A percentile compares a stretch with the other conserved stretches of the same genome.
Conservation (phyloP, 1,140 invertebrate species). For the Drosophila bifasciata region DNA sequence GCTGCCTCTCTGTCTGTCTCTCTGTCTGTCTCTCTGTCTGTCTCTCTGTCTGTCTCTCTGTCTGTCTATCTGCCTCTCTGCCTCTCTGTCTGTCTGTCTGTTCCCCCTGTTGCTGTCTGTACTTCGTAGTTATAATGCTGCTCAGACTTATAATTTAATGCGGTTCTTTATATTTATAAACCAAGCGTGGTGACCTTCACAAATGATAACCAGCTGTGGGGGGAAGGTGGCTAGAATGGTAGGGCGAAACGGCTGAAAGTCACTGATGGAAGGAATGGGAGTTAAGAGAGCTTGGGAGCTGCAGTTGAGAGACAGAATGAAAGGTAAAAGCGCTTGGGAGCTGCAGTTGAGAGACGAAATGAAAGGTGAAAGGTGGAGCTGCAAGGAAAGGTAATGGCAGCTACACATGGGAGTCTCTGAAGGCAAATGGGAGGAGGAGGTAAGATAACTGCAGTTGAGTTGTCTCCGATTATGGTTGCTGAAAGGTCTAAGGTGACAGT, state of each 20-base stretch:
- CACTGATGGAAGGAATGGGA: no score
- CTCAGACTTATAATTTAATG: constrained; percentile 59
- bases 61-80: constrained; percentile 16
- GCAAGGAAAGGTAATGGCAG: no score
- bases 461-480: no score
- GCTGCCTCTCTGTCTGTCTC: constrained; percentile 20
- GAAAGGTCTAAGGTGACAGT: no score
- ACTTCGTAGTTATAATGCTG: not conserved
- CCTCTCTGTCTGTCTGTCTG: constrained; percentile 16
- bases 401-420: not conserved
- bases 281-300: no score
- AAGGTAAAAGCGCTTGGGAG: no score
- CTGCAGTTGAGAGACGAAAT: no score
- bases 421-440: not conserved
- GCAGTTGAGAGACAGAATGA: no score
- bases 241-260: not conserved
- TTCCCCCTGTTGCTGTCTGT: constrained; percentile 21
- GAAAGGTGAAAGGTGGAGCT: no score
- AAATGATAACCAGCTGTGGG: constrained; percentile 32
- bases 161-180: constrained; percentile 67
- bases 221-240: not conserved
- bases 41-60: constrained; percentile 20
- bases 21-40: constrained; percentile 15
- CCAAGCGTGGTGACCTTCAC: constrained; percentile 60
- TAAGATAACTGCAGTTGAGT: not conserved